Base-by-base conservation (phyloP, 2,797 vertebrate species). In the Brachymystax lenok region DNA sequence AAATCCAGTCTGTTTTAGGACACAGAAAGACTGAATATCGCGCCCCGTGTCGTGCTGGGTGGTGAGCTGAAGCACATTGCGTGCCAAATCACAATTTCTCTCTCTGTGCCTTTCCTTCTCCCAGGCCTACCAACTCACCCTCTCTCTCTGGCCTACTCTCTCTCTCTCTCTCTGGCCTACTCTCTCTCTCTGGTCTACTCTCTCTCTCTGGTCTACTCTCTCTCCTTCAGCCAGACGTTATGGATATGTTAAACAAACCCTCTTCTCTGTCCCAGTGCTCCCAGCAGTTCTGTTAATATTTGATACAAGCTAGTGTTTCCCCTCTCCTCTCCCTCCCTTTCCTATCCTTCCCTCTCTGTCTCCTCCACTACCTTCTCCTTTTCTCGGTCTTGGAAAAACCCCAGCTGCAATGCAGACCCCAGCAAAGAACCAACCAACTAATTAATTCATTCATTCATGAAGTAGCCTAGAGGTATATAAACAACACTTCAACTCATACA, bases 251-350 rank as follows among this genome's bases (percentile, higher is more conserved):
- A 78, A 88, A 85, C 81, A 84, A 86, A 83, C 77, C 77, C 78
- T 72, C 24, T n/a, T n/a, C 6, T n/a, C 21, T 66, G 63, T 21
- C 30, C 33, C 69, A 78, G 66, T 68, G 14, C 74, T 67, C 77
- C 69, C 17, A 77, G 71, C 79, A 77, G 75, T 74, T n/a, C 3
- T 33, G 84, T 92, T 88, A 90, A 90, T 87, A 88, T 90, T 82
- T 90, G 46, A 92, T 88, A 76, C 64, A 16, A 75, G 80, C 73
- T 74, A 74, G 30, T 24, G 61, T 75, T 66, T 19, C 70, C 28
- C n/a, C 46, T 19, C 71, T 28, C 70, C 56, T n/a, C 46, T 67
- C 66, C 28, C 24, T 13, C 1, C 64, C 14, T 1, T 35, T 35
- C 64, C 24, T 28, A 8, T 66, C 24, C 24, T 27, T 13, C 68